Evolutionary conservation across 2,113 vertebrate species (phyloP).

Genomic region (Neoarius graeffei): DNA sequence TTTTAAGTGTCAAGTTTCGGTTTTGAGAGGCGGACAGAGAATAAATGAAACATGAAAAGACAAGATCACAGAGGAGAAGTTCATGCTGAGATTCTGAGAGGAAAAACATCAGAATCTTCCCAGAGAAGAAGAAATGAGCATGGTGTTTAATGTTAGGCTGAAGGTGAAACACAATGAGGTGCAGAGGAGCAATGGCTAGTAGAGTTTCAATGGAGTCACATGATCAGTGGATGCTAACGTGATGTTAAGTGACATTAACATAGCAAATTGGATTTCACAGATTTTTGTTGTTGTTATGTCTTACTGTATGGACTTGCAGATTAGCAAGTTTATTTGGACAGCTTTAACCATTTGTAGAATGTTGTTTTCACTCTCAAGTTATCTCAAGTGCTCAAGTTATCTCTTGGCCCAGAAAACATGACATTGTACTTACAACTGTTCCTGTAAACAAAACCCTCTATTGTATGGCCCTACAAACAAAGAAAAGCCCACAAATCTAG

Average conservation of each 20-base stretch:
- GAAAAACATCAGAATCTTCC: not conserved
- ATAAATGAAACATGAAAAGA: conserved; percentile 1
- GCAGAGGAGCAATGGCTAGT: not conserved
- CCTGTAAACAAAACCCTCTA: too few species aligned
- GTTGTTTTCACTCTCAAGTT: not conserved
- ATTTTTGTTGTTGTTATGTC: not conserved
- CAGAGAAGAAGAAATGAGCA: not conserved
- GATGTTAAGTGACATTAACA: not conserved
- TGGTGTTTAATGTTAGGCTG: not conserved
- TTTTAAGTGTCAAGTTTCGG: not conserved
- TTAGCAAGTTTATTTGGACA: not conserved
- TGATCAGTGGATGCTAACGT: not conserved
- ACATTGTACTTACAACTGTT: not conserved
- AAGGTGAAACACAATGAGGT: not conserved
- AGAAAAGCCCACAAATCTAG: not conserved
- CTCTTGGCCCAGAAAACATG: not conserved
- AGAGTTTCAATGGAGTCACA: not conserved
- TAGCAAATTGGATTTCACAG: not conserved
- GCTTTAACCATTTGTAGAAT: not conserved
- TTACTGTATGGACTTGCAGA: not conserved
- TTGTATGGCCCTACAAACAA: not conserved
- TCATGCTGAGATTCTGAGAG: not conserved
- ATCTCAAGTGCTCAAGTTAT: not conserved
- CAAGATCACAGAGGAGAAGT: not conserved
- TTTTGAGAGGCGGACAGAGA: not conserved